Evolutionary conservation across 2,797 vertebrate genomes (phyloP), one percentile per base, ranked within the genome.

Genomic region (Denticeps clupeoides): DNA sequence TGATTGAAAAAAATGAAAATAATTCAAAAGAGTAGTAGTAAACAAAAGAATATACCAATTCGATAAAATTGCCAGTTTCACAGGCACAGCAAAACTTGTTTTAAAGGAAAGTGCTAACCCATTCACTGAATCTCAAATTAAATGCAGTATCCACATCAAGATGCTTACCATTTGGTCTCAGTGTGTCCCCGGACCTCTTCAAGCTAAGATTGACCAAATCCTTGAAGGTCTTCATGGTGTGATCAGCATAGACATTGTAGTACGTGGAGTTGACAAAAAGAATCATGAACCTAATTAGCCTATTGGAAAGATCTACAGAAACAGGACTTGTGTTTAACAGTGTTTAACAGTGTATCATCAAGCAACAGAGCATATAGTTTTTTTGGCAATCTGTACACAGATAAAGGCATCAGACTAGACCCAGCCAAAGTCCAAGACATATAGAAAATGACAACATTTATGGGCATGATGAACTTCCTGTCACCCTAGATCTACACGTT

Each of bases 81-180:
- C 10, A 2, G 26, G 45, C 12, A 52, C 22, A 1, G 41, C 41
- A 4, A 57, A 58, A 5, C 42, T 60, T 1, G 23, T 53, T 1
- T 38, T 57, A 9, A 60, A 57, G 28, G 18, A 16, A 1, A 27
- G 41, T 37, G 28, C 53, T 1, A 9, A 45, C 1, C 53, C 45
- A 29, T 56, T 61, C 41, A 56, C 52, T 0, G 40, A 56, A 26
- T 49, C 49, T 32, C 45, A 44, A 45, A 1, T 27, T 1, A 60
- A 56, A 35, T 60, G 48, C 24, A 52, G 58, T 4, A 51, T 48
- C 1, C 57, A 55, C 28, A 55, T 60, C 2, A 64, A 52, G 23
- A 13, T 4, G 7, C 12, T 7, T 51, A 8, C 43, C 23, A 37
- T 57, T 51, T 28, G 49, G 55, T n/a, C 28, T 51, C 4, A 47